Evolutionary conservation across 2,888 invertebrate genomes (phyloP), one percentile per base, ranked within the genome.

Genomic region (Apocheima hispidaria): DNA sequence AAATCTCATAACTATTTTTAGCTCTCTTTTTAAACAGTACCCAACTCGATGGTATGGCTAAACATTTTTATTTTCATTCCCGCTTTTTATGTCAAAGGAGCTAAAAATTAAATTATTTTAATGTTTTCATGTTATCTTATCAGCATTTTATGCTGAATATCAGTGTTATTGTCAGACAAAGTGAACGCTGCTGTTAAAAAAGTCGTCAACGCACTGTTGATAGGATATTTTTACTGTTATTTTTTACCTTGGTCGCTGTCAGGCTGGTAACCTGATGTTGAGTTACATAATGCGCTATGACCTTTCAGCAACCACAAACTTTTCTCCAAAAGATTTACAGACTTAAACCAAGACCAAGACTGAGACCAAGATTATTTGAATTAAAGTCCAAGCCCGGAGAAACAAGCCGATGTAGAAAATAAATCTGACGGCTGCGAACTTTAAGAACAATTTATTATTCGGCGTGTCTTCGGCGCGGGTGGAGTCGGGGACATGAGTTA

Each of bases 371-470:
- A 51, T 55, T 61, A 57, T 62, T 57, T 62, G 53, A 62, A 62
- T 65, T 61, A 65, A 67, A 67, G 40, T 65, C 57, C 49, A 16
- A n/a, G 20, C 63, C 62, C 65, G 48, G 53, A 65, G 49, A 66
- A 64, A 66, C 68, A 75, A 71, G 68, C 56, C 63, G 57, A 56
- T 33, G 65, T 65, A 74, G 74, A 78, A 72, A 75, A 77, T 78
- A 79, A 77, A 76, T 68, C 63, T 65, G 73, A 74, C 68, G 48
- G 75, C 72, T 70, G 60, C 66, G 74, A 83, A 82, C 75, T 79
- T 79, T 78, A 75, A 73, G 75, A 73, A 79, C 77, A 75, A 84
- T 86, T 86, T 83, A 86, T 86, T 79, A 79, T 74, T 69, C 65
- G 53, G 69, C 69, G 71, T 75, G 74, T 75, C 78, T 77, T 78